These are phyloP conservation scores for Tipula unca DNA, from an alignment of 2,888 invertebrate species.

Conservation along the genomic window DNA sequence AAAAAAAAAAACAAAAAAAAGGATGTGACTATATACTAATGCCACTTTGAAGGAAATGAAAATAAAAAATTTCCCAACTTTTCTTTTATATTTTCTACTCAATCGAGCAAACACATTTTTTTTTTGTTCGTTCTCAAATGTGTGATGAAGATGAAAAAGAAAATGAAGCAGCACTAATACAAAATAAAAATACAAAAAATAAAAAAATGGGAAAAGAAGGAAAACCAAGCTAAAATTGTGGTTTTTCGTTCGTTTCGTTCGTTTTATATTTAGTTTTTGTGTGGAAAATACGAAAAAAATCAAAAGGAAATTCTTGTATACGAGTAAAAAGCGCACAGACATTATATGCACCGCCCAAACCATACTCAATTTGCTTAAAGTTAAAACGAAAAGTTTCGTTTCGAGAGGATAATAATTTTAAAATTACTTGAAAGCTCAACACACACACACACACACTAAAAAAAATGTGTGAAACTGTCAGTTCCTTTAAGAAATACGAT, in stretches of 20 bases:
- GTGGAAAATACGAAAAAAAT: background rate
- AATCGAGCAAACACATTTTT: background rate
- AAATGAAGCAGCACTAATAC: background rate
- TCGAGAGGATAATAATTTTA: background rate
- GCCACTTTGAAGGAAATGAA: background rate
- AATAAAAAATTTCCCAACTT: background rate
- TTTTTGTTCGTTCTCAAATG: background rate
- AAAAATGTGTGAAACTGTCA: background rate
- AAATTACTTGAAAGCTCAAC: background rate
- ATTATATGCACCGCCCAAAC: background rate
- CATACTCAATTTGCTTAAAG: background rate
- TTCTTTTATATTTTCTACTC: background rate
- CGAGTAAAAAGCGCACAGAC: background rate
- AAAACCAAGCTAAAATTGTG: background rate
- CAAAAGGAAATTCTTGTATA: background rate
- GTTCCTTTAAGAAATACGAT: background rate
- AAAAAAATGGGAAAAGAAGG: background rate
- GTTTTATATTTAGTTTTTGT: background rate
- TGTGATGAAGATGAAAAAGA: background rate
- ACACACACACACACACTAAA: background rate
- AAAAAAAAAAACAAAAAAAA: background rate
- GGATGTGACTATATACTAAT: background rate
- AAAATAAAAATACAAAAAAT: background rate
- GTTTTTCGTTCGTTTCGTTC: background rate
- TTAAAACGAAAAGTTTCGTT: background rate